Percentiles rank a stretch among this genome's conserved stretches.
Evolutionary conservation across 2,888 invertebrate species (phyloP).

Genomic region (Brassicogethes aeneus): DNA sequence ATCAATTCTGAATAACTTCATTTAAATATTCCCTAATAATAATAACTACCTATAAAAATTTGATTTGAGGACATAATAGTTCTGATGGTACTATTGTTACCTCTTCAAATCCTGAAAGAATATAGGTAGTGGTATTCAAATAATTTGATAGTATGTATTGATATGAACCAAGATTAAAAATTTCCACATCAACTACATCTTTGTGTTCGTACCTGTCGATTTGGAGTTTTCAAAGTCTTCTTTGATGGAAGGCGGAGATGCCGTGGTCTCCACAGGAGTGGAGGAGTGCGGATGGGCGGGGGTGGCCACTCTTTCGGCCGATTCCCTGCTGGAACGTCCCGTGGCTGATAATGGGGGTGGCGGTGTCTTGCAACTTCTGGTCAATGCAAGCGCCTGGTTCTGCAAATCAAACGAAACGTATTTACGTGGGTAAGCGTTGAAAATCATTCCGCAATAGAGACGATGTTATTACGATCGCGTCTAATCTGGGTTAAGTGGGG

Average conservation of each 20-base stretch:
- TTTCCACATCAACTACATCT: no score
- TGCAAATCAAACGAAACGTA: conserved; percentile 34
- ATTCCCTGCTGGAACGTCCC: conserved; percentile 40
- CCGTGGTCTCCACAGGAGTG: conserved; percentile 41
- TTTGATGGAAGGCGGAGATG: conserved; percentile 52
- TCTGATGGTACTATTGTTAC: no score
- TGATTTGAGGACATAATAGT: no score
- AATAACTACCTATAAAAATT: no score
- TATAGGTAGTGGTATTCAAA: no score
- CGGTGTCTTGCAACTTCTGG: conserved; percentile 44
- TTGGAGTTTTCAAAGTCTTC: conserved; percentile 58
- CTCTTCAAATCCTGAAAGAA: no score
- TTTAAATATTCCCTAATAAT: no score
- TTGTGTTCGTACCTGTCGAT: no score
- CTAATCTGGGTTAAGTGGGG: conserved; percentile 69
- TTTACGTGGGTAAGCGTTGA: no score
- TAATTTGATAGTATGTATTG: no score
- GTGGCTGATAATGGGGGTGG: conserved; percentile 32
- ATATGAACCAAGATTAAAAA: no score
- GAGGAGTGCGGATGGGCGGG: conserved; percentile 38
- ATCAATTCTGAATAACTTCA: no score
- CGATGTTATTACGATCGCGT: conserved; percentile 35
- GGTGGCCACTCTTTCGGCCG: conserved; percentile 44
- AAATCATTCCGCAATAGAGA: background rate
- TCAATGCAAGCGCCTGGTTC: conserved; percentile 60